Base-by-base conservation (phyloP, 2,888 invertebrate genomes). In the Campopleginae sp. region DNA sequence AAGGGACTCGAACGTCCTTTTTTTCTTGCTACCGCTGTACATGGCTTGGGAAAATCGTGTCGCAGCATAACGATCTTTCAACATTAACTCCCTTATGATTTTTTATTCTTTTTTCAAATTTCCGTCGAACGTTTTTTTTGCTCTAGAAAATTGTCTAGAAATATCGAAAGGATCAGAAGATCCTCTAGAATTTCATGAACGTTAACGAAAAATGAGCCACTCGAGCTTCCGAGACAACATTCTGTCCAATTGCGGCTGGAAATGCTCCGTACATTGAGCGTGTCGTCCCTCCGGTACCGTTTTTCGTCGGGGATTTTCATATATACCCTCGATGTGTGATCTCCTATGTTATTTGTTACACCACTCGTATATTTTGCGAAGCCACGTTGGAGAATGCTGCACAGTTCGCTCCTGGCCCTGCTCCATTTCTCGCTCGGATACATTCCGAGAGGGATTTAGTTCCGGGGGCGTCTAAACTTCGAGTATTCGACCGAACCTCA, bases 241-340 rank as follows among this genome's bases (percentile, higher is more conserved):
- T 51, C 12, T 19, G 8, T 48, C 27, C 19, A n/a, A 19, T 51
- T 42, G 44, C 38, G 38, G 27, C 58, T 7, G 2, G 42, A 42
- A 61, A 44, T 27, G 74, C 1, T 2, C 42, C 58, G 42, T 51
- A 42, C 42, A 51, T 51, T 63, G n/a, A 44, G 66, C 38, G 44
- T 42, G 17, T 27, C 23, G 42, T 58, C 58, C 38, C 72, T n/a
- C 31, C 42, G 68, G 66, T 33, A 31, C 58, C 42, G 74, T 83
- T 58, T 79, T 79, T 79, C 63, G n/a, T 72, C 14, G 23, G 44
- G 75, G 75, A 75, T 75, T 70, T 80, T 44, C 70, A 27, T 68
- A 79, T 51, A 79, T 51, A 70, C 70, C 23, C 33, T 75, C 68
- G 68, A 74, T 79, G 63, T 70, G 63, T 80, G 79, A 83, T 51